A percentile compares a stretch with the other conserved stretches of the same genome.
Conservation (phyloP, 2,797 vertebrate genomes). For the Gorsachius magnificus region DNA sequence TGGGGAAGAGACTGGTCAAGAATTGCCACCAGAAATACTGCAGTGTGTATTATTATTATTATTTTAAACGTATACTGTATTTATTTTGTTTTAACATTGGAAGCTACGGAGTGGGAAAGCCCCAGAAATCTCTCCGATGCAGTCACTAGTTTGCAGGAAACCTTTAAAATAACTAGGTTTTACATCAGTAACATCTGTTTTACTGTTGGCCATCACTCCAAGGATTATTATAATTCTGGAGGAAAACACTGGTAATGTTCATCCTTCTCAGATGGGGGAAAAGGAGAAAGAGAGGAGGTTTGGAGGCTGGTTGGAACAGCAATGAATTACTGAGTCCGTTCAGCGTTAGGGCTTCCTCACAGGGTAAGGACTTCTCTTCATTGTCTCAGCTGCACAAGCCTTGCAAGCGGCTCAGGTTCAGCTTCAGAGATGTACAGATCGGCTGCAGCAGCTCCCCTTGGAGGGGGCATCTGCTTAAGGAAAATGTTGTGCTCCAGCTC, state of each 20-base stretch:
- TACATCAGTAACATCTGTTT: slow-evolving; percentile 56
- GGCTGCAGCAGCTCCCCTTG: neutral
- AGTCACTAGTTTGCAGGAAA: slow-evolving; percentile 64
- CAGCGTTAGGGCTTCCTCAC: neutral
- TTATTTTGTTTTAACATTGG: slow-evolving; percentile 66
- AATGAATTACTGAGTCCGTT: neutral
- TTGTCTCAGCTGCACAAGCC: slow-evolving; percentile 53
- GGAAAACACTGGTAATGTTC: slow-evolving; percentile 47
- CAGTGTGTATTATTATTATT: slow-evolving; percentile 66
- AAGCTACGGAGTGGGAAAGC: slow-evolving; percentile 70
- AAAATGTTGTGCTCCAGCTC: neutral
- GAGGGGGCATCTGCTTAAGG: neutral
- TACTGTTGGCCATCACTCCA: slow-evolving; percentile 57
- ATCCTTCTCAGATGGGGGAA: slow-evolving; percentile 40
- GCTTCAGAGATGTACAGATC: slow-evolving; percentile 25
- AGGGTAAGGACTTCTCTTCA: slow-evolving; percentile 27
- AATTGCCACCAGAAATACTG: slow-evolving; percentile 71
- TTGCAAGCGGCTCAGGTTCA: slow-evolving; percentile 56
- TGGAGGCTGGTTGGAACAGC: slow-evolving; percentile 36
- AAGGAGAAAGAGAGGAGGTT: slow-evolving; percentile 26
- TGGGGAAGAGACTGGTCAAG: slow-evolving; percentile 50
- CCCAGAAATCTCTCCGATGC: slow-evolving; percentile 54
- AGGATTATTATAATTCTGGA: slow-evolving; percentile 19
- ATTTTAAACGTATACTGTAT: slow-evolving; percentile 56
- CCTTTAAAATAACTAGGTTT: slow-evolving; percentile 56